Evolutionary conservation across 2,888 invertebrate species (phyloP), one percentile per base, ranked within the genome.

Genomic region (Chromoteleia sp.): DNA sequence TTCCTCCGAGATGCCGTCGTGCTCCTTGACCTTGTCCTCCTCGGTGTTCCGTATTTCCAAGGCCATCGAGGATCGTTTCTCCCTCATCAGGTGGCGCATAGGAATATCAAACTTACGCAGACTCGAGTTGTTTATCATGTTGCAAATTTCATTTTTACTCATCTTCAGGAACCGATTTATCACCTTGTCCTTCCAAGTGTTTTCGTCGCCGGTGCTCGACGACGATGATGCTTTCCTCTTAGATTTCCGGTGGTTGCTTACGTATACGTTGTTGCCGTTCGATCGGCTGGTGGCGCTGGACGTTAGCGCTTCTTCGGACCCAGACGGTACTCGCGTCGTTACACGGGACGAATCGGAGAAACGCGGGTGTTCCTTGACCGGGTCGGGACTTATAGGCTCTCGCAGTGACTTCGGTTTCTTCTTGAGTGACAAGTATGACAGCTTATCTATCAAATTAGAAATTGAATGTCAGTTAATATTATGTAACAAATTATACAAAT

Each of bases 71-170:
- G 88, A 82, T 21, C 85, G 87, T 8, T 88, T 86, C 45, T 92
- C 91, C 17, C 90, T 89, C 5, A 91, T 91, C 8, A 92, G 83
- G 63, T 88, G 90, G 17, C 90, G 87, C 92, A 92, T 91, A 0
- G 91, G 90, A 5, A 91, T 88, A 41, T 91, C 90, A 29, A 91
- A 91, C 56, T 91, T 91, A 0, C 91, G 85, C 0, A 91, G 82
- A 52, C 91, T 89, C 10, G 91, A 89, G 56, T 90, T 89, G 68
- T 92, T 91, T 0, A 92, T 85, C 90, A 92, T 91, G 25, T 92
- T 91, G 61, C 88, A 84, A 56, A 92, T 91, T 10, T 91, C 92
- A 43, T 90, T 91, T 70, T 89, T 91, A 29, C 91, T 91, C 92
- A 91, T 92, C 39, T 87, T 91, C 15, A 91, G 74, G 25, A 92